phyloP scores from a whole-genome alignment of 2,888 invertebrate species.

The Drosophila anomelani region DNA sequence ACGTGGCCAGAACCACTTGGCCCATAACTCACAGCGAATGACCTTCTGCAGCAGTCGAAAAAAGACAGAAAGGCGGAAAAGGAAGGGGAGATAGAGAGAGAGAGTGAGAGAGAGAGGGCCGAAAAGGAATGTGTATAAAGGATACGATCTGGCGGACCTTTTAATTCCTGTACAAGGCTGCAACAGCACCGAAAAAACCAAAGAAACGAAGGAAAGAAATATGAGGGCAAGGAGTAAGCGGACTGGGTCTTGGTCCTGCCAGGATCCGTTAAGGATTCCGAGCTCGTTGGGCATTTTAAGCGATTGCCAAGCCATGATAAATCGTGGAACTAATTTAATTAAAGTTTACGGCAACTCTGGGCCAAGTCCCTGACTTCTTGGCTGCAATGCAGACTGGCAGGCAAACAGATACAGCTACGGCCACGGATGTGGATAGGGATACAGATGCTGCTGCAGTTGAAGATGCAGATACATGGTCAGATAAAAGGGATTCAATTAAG shows the following conservation, averaged over 20 bases:
- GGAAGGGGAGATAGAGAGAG: not conserved
- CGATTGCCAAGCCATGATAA: conserved; percentile 78
- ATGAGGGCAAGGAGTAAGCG: conserved; percentile 28
- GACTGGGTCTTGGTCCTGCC: conserved; percentile 13
- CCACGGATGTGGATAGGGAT: conserved; percentile 26
- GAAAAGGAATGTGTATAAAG: conserved; percentile 13
- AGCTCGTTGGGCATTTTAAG: conserved; percentile 70
- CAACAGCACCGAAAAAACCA: conserved; percentile 47
- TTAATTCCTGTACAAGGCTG: conserved; percentile 72
- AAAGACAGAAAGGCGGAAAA: conserved; percentile 2
- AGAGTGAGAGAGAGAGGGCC: not conserved
- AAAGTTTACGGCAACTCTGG: conserved; percentile 66
- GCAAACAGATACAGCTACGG: conserved; percentile 10
- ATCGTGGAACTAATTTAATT: conserved; percentile 78
- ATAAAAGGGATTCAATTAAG: conserved; percentile 73
- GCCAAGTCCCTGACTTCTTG: conserved; percentile 37
- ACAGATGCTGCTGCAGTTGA: conserved; percentile 26
- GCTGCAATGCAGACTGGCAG: conserved; percentile 28
- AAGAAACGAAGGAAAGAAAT: conserved; percentile 44
- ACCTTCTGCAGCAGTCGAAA: conserved; percentile 59
- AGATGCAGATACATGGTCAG: conserved; percentile 47
- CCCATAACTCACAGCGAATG: conserved; percentile 75
- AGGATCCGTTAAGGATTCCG: conserved; percentile 59
- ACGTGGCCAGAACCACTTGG: conserved; percentile 63
- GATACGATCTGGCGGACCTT: conserved; percentile 61